Percentiles rank a stretch among this genome's conserved stretches.
phyloP scores from a whole-genome alignment of 2,113 vertebrate species.

The Panthera uncia region DNA sequence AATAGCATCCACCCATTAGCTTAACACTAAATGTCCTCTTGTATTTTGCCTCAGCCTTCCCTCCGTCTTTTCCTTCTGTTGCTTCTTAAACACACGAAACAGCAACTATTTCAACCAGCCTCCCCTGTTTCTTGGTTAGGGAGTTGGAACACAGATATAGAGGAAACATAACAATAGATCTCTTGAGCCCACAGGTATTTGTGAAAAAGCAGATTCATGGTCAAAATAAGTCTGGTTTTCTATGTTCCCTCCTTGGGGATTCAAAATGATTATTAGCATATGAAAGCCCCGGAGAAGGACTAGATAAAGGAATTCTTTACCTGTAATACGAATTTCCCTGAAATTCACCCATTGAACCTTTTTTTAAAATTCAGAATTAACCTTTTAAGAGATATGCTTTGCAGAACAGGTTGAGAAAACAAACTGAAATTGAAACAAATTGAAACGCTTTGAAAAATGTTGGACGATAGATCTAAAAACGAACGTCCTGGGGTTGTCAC shows the following conservation, averaged over 20 bases:
- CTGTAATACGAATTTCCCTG: neutral
- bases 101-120: no score
- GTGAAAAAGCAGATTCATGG: neutral
- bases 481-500: neutral
- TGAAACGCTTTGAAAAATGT: no score
- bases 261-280: neutral
- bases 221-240: neutral
- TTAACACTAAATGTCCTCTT: neutral
- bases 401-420: neutral
- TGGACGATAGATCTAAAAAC: neutral
- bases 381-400: neutral
- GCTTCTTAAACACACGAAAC: neutral
- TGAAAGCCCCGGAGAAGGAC: neutral
- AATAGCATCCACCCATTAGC: no score
- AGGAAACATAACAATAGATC: neutral
- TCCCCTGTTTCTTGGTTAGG: neutral
- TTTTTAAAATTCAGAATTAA: neutral
- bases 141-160: neutral
- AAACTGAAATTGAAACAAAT: neutral
- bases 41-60: neutral
- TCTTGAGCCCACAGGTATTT: neutral
- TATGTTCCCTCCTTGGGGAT: neutral
- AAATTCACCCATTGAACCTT: neutral
- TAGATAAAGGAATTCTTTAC: neutral
- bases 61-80: neutral